Evolutionary conservation across 2,888 invertebrate species (phyloP).

Genomic region (Coleophora deauratella): DNA sequence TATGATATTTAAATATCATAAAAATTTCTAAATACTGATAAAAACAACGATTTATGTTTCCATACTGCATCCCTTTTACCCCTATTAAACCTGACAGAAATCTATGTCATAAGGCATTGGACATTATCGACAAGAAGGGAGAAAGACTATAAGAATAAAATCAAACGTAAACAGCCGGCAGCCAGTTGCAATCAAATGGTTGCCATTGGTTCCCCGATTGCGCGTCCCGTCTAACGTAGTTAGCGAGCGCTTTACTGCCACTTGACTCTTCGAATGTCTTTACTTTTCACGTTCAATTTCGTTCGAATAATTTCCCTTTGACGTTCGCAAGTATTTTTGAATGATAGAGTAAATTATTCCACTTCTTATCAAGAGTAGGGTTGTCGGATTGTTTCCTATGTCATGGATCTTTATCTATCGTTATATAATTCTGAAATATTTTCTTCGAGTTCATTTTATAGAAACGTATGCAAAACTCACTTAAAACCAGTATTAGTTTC

Average conservation of each 20-base stretch:
- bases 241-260: too few relatives aligned
- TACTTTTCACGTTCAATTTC: neutral
- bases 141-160: too few relatives aligned
- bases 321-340: neutral
- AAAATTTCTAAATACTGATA: too few relatives aligned
- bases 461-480: too few relatives aligned
- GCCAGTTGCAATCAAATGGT: neutral
- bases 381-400: conserved; percentile 20
- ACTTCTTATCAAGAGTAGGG: neutral
- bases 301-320: neutral
- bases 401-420: too few relatives aligned
- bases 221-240: too few relatives aligned
- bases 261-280: too few relatives aligned
- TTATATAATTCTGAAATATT: too few relatives aligned
- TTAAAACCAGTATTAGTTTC: too few relatives aligned
- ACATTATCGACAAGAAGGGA: neutral
- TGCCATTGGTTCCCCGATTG: too few relatives aligned
- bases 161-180: neutral
- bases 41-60: neutral
- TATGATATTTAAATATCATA: too few relatives aligned
- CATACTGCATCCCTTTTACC: neutral
- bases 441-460: too few relatives aligned
- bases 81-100: neutral
- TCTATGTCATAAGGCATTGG: neutral
- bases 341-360: neutral